Evolutionary conservation across 2,888 invertebrate genomes (phyloP), one percentile per base, ranked within the genome.

Genomic region (Rotaria macrura): DNA sequence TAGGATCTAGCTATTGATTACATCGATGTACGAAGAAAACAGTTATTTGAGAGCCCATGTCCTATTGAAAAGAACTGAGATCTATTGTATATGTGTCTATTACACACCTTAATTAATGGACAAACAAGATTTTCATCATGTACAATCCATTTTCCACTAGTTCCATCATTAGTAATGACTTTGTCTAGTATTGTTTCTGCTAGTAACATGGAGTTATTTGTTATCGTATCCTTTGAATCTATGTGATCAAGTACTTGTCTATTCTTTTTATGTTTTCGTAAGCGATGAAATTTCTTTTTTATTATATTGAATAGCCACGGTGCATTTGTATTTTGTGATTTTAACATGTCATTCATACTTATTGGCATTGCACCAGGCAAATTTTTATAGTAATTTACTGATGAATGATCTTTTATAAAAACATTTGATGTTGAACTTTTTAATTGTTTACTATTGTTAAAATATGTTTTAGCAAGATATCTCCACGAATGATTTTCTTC

Each of bases 391-490:
- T 65, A 65, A 65, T 65, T 65, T 6, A 0, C 34, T 25, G 25
- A 54, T 54, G 25, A 25, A 54, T 25, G 23, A 7, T 54, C 25
- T 17, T 65, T 34, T 65, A 65, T 65, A 34, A 34, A 34, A 34
- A 14, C 34, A 65, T 14, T 65, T 17, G 65, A 65, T 65, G 17
- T 65, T 29, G 65, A 65, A 65, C 34, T 38, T 29, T 65, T 65
- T 34, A 65, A 65, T 65, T 65, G 65, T 65, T 65, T 65, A 65
- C 65, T 65, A 65, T 65, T 65, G 20, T 65, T 38, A 65, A 65
- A 65, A 34, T 65, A 65, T 65, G 65, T 65, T 29, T 65, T 65
- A 34, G 34, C 29, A 34, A 20, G 20, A 65, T 34, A 65, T 65
- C 10, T 65, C 65, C 65, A 65, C 38, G 65, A 29, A 34, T 65